Evolutionary conservation across 2,888 invertebrate genomes (phyloP), one percentile per base, ranked within the genome.

Genomic region (Ichneumon xanthorius): DNA sequence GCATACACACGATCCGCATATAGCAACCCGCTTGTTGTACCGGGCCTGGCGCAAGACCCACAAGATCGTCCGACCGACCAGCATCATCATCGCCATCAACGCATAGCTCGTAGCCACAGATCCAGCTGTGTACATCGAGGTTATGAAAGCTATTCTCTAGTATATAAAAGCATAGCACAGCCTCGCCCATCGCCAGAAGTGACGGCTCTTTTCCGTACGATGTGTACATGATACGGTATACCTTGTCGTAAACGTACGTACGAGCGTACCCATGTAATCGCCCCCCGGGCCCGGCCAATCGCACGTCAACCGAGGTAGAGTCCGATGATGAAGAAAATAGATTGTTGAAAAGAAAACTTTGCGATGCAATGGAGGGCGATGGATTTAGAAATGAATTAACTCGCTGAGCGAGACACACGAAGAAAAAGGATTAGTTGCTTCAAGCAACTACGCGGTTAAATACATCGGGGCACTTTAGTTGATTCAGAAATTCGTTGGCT

Each of bases 131-230:
- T 65, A 79, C 70, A 65, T 53, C 55, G 14, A 72, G 63, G 50
- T 33, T 50, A 65, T 67, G 63, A 65, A 76, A 80, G 48, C 76
- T 72, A 77, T 80, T 84, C 76, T 76, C 65, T 58, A 4, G 65
- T n/a, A n/a, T 26, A 63, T 33, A 78, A 70, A 63, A 45, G 30
- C 58, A 61, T 45, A 67, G 53, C 63, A 16, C 30, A 33, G 16
- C 65, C 70, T 80, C 75, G 50, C 85, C 82, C 79, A 85, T 82
- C 40, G 71, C 71, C 76, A 73, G 72, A 80, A 82, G 85, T 85
- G 81, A 84, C 84, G 81, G 81, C 71, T 76, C 76, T 50, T 80
- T 80, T 80, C 71, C 76, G 79, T 80, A 67, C 75, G 30, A 71
- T 73, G 61, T 48, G 45, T 19, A 68, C 37, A 68, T 50, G 73